Conservation (phyloP, 1,140 invertebrate species). For the Drosophila kohkoa region DNA sequence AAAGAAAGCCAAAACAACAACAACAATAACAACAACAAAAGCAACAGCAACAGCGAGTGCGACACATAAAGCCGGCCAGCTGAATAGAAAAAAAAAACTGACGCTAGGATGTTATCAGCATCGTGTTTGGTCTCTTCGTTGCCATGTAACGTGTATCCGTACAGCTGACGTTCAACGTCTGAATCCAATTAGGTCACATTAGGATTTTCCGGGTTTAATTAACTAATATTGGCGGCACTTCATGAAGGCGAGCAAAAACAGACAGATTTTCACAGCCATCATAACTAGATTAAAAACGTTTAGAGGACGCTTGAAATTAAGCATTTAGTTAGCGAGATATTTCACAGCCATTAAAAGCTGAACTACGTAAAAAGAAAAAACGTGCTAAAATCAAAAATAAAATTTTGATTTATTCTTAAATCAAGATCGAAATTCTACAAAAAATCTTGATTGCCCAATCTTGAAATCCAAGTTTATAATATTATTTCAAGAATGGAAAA, state of each 20-base stretch:
- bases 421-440: too few relatives aligned
- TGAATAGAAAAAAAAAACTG: constrained; percentile 52
- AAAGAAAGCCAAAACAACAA: constrained; percentile 27
- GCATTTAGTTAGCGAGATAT: too few relatives aligned
- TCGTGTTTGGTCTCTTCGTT: neutral
- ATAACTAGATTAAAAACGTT: neutral
- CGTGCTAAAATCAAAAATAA: too few relatives aligned
- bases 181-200: constrained; percentile 76
- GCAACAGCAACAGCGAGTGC: neutral
- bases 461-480: too few relatives aligned
- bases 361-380: too few relatives aligned
- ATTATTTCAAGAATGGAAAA: too few relatives aligned
- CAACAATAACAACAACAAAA: constrained; percentile 15
- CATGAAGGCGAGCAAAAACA: neutral
- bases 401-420: too few relatives aligned
- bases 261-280: neutral
- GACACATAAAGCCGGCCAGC: constrained; percentile 54
- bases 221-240: constrained; percentile 66
- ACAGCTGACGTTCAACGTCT: constrained; percentile 43
- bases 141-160: constrained; percentile 39
- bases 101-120: constrained; percentile 17
- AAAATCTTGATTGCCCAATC: too few relatives aligned
- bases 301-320: too few relatives aligned
- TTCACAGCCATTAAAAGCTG: too few relatives aligned
- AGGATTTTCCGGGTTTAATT: constrained; percentile 78